These are phyloP conservation scores for Macrotis lagotis DNA, from an alignment of 2,113 vertebrate species.

Conservation along the genomic window DNA sequence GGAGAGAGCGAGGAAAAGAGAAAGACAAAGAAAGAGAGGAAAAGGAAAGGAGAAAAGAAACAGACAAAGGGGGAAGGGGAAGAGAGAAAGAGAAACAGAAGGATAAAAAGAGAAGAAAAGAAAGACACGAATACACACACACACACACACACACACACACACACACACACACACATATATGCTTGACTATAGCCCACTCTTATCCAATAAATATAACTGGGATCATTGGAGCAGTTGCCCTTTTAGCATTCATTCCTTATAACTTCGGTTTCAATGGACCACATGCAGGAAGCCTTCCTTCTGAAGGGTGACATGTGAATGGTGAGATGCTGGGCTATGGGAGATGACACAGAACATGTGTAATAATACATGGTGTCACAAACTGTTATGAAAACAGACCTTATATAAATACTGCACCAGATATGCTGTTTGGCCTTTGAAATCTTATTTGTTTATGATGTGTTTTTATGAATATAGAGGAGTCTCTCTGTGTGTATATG, in stretches of 20 bases:
- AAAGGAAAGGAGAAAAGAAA: not conserved
- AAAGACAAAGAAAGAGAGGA: conserved; percentile 40
- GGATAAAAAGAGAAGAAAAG: too few relatives aligned
- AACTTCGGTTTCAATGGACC: conserved; percentile 36
- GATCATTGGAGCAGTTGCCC: conserved; percentile 39
- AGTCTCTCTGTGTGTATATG: not conserved
- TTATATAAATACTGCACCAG: conserved; percentile 34
- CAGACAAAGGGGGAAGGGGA: conserved; percentile 24
- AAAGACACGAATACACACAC: too few relatives aligned
- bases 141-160: too few relatives aligned
- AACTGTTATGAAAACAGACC: conserved; percentile 35
- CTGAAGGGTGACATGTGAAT: conserved; percentile 45
- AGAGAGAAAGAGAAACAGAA: conserved; percentile 38
- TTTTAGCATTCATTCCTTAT: conserved; percentile 3
- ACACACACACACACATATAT: too few relatives aligned
- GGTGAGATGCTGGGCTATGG: conserved; percentile 5
- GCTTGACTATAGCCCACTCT: conserved; percentile 25
- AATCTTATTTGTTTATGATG: conserved; percentile 33
- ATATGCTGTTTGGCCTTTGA: conserved; percentile 7
- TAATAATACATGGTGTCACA: not conserved
- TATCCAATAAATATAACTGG: conserved; percentile 35
- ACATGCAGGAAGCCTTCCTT: conserved; percentile 32
- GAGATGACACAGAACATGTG: not conserved
- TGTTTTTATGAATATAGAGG: conserved; percentile 11
- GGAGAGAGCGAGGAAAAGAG: conserved; percentile 20